Evolutionary conservation across 2,888 invertebrate species (phyloP).

Genomic region (Ephialtes manifestator): DNA sequence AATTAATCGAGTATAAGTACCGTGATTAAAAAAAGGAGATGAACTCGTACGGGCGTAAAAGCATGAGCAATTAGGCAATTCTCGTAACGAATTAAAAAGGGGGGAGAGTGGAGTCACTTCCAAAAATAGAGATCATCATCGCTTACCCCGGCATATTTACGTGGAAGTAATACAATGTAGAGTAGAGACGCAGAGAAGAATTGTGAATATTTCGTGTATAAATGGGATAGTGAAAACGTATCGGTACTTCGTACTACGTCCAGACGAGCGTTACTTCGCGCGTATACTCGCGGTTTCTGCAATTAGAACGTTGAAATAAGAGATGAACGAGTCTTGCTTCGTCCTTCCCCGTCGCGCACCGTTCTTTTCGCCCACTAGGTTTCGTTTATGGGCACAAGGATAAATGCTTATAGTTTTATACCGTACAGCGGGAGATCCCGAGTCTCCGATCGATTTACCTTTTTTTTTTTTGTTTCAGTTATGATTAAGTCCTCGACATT

Average conservation of each 20-base stretch:
- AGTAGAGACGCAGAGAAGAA: slow-evolving; percentile 37
- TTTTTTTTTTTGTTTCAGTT: slow-evolving; percentile 7
- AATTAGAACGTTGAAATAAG: slow-evolving; percentile 59
- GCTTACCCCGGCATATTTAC: slow-evolving; percentile 79
- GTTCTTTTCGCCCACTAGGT: slow-evolving; percentile 67
- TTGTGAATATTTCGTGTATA: slow-evolving; percentile 36
- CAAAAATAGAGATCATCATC: slow-evolving; percentile 75
- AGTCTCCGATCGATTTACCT: slow-evolving; percentile 23
- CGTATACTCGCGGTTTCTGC: slow-evolving; percentile 46
- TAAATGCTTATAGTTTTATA: slow-evolving; percentile 41
- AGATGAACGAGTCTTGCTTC: slow-evolving; percentile 45
- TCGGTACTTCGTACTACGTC: slow-evolving; percentile 7
- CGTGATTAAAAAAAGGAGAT: background rate
- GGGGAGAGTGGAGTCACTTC: slow-evolving; percentile 72
- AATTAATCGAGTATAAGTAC: background rate
- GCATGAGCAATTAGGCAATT: slow-evolving; percentile 48
- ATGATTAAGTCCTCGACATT: slow-evolving; percentile 7
- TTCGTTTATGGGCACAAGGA: slow-evolving; percentile 62
- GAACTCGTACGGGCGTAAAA: slow-evolving; percentile 18
- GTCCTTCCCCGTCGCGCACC: slow-evolving; percentile 58
- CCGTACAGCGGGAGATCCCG: background rate
- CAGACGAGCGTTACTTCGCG: slow-evolving; percentile 12
- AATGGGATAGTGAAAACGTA: background rate
- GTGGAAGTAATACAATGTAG: slow-evolving; percentile 44
- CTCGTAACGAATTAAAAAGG: slow-evolving; percentile 47